Conservation (phyloP, 2,888 invertebrate genomes). For the Altica lythri region DNA sequence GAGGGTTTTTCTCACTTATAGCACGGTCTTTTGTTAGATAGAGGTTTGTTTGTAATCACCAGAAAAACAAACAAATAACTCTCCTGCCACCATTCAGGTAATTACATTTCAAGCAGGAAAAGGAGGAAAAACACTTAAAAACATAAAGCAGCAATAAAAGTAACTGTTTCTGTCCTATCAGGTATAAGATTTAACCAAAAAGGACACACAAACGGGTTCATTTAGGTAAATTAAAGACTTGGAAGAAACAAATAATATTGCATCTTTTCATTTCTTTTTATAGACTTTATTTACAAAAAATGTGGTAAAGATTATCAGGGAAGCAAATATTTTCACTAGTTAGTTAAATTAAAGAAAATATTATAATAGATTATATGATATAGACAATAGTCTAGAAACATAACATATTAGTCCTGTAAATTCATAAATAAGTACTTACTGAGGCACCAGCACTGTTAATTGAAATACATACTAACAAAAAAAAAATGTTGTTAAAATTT, state of each 20-base stretch:
- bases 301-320: too few relatives aligned
- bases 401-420: too few relatives aligned
- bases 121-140: conserved; percentile 14
- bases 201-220: conserved; percentile 3
- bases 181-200: conserved; percentile 4
- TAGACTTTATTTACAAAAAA: too few relatives aligned
- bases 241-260: neutral
- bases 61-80: conserved; percentile 17
- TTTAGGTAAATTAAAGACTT: conserved; percentile 3
- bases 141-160: conserved; percentile 15
- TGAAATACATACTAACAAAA: too few relatives aligned
- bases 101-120: conserved; percentile 14
- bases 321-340: too few relatives aligned
- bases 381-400: too few relatives aligned
- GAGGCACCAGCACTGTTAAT: too few relatives aligned
- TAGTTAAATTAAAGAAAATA: too few relatives aligned
- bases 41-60: conserved; percentile 14
- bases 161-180: conserved; percentile 10
- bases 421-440: too few relatives aligned
- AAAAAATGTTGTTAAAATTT: too few relatives aligned
- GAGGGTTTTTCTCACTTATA: conserved; percentile 16
- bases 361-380: too few relatives aligned
- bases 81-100: conserved; percentile 14
- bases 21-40: conserved; percentile 14
- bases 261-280: too few relatives aligned